Percentiles rank a stretch among this genome's conserved stretches.
phyloP scores from a whole-genome alignment of 2,888 invertebrate species.

The Yponomeuta plumbellus region DNA sequence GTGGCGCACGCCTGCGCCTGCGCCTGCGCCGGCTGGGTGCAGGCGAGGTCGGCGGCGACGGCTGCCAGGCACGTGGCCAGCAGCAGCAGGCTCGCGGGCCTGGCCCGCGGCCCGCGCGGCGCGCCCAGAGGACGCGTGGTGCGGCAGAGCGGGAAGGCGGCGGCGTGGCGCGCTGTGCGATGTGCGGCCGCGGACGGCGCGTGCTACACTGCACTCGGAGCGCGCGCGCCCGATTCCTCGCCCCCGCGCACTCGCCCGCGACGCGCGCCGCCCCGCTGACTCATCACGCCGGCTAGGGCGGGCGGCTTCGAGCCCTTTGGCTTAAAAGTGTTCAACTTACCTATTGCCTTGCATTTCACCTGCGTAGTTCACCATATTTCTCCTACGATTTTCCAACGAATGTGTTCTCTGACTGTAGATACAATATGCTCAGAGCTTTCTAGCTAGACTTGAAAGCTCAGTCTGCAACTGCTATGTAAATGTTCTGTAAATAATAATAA shows the following conservation, averaged over 20 bases:
- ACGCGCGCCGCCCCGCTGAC: conserved; percentile 32
- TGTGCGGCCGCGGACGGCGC: conserved; percentile 71
- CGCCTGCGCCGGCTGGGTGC: conserved; percentile 27
- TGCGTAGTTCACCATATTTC: too few relatives aligned
- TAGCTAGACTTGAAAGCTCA: too few relatives aligned
- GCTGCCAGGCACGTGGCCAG: conserved; percentile 71
- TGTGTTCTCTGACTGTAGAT: too few relatives aligned
- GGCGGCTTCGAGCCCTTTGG: conserved; percentile 21
- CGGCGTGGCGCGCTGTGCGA: conserved; percentile 68
- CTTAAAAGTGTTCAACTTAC: too few relatives aligned
- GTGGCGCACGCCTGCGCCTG: conserved; percentile 62
- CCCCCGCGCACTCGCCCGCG: conserved; percentile 34
- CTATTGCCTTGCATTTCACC: not conserved
- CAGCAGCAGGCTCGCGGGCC: conserved; percentile 76
- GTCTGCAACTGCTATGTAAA: too few relatives aligned
- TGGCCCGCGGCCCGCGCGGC: conserved; percentile 75
- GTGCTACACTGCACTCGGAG: conserved; percentile 54
- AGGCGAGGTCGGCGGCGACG: conserved; percentile 59
- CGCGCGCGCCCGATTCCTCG: conserved; percentile 26
- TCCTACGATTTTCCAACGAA: too few relatives aligned
- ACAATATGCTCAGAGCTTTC: too few relatives aligned
- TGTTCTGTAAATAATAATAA: too few relatives aligned
- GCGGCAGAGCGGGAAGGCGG: conserved; percentile 72
- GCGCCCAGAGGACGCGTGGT: conserved; percentile 76
- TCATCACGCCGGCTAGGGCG: conserved; percentile 25